phyloP scores from a whole-genome alignment of 2,888 invertebrate genomes.

The Oegoconia quadripuncta region DNA sequence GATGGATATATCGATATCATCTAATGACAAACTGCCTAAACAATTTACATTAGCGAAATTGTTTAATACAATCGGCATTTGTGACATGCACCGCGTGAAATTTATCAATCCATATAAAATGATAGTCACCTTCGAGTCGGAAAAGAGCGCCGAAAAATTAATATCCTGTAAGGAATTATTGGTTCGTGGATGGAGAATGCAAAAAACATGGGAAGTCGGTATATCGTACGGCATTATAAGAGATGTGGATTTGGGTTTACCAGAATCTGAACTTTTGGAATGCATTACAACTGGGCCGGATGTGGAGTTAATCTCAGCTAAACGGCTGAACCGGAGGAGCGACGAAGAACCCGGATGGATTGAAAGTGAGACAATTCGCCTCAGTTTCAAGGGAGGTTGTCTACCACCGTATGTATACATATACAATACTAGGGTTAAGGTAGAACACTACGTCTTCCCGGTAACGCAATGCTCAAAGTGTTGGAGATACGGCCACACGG shows the following conservation, averaged over 20 bases:
- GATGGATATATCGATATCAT: too few relatives aligned
- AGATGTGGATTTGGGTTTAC: too few relatives aligned
- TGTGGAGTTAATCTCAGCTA: slow-evolving; percentile 15
- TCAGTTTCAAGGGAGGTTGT: slow-evolving; percentile 18
- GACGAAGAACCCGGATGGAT: slow-evolving; percentile 19
- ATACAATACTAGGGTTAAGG: slow-evolving; percentile 17
- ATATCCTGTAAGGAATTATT: too few relatives aligned
- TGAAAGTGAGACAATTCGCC: slow-evolving; percentile 17
- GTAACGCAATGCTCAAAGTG: too few relatives aligned
- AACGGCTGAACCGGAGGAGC: slow-evolving; percentile 14
- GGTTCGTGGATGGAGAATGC: too few relatives aligned
- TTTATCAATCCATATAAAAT: slow-evolving; percentile 14
- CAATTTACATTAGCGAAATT: too few relatives aligned
- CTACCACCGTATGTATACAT: slow-evolving; percentile 16
- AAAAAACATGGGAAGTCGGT: too few relatives aligned
- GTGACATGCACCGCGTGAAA: slow-evolving; percentile 2
- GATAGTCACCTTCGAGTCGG: slow-evolving; percentile 7
- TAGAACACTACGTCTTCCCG: slow-evolving; percentile 21
- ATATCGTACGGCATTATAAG: slow-evolving; percentile 23
- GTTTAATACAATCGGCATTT: slow-evolving; percentile 1
- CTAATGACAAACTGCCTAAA: slow-evolving; percentile 7
- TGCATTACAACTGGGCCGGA: slow-evolving; percentile 19
- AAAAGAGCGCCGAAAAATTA: slow-evolving; percentile 5
- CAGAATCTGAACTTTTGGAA: slow-evolving; percentile 23
- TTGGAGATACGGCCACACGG: slow-evolving; percentile 18